Base-by-base conservation (phyloP, 2,888 invertebrate species). In the Patella depressa region DNA sequence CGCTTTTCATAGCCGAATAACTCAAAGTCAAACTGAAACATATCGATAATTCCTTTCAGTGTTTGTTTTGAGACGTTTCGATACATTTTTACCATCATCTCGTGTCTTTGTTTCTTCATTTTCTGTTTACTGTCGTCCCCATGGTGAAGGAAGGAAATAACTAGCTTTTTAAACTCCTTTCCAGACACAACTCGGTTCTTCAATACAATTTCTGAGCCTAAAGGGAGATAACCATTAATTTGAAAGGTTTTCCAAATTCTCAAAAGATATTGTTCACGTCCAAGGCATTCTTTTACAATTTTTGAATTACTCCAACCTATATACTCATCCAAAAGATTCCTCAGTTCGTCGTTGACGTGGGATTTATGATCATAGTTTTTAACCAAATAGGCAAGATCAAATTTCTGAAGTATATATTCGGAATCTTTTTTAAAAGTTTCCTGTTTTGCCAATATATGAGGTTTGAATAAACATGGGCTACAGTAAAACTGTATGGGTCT, bases 381-480 rank as follows among this genome's bases (percentile, higher is more conserved):
- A 53, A 76, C 57, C 0, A 79, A 53, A 54, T 78, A 55, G 1
- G 75, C 78, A 57, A 82, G 54, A 45, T 78, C 79, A 72, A 82
- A 79, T n/a, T 81, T 53, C 11, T 77, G 34, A 29, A 85, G 77
- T 24, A 82, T 73, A 53, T 78, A 82, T 15, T 75, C 78, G 7
- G 83, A 75, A 73, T 85, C 85, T 9, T 72, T 45, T 19, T 78
- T 72, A 73, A 85, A 85, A 1, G 84, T 84, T 78, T 85, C 84
- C 71, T 83, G 82, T 71, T 82, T 82, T 0, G 80, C 82, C 11
- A 87, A 78, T n/a, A 84, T 72, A 4, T 82, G 77, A 1, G 82
- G 84, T 11, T 80, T 75, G 71, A 83, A 84, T n/a, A 57, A 34
- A 59, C 86, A 86, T 0, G 86, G 87, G 29, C 85, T 83, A 73